These are phyloP conservation scores for Limnephilus rhombicus DNA, from an alignment of 2,888 invertebrate genomes.

Conservation along the genomic window DNA sequence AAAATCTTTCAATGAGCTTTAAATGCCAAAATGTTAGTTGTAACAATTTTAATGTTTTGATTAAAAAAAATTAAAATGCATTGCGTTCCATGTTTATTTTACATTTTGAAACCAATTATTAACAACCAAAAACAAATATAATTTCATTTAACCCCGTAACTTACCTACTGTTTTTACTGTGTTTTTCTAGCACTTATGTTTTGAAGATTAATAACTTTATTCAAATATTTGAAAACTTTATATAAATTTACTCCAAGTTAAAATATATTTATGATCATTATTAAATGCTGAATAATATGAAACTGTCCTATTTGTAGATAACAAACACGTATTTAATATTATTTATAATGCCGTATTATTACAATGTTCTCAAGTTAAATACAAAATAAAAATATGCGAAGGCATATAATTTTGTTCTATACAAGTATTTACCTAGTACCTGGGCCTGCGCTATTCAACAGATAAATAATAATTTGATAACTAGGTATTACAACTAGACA, in stretches of 20 bases:
- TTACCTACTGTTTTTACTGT: not conserved
- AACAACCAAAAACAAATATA: too few species aligned
- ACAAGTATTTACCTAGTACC: not conserved
- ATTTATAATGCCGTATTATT: not conserved
- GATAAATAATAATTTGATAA: not conserved
- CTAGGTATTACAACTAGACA: not conserved
- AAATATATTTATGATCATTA: not conserved
- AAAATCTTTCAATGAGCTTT: too few species aligned
- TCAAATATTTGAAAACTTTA: too few species aligned
- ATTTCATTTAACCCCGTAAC: not conserved
- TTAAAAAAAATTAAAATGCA: too few species aligned
- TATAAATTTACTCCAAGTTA: not conserved
- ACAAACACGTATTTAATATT: not conserved
- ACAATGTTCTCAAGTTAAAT: not conserved
- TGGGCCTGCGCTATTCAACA: not conserved
- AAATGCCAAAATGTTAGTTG: too few species aligned
- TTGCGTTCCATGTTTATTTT: too few species aligned
- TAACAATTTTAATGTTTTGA: too few species aligned
- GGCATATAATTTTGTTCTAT: not conserved
- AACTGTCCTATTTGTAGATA: not conserved
- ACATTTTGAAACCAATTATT: too few species aligned
- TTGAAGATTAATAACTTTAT: too few species aligned
- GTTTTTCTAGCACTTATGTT: not conserved
- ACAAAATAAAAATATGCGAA: not conserved
- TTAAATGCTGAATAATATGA: not conserved